Evolutionary conservation across 1,140 invertebrate genomes (phyloP).

Genomic region (Zeugodacus cucurbitae): DNA sequence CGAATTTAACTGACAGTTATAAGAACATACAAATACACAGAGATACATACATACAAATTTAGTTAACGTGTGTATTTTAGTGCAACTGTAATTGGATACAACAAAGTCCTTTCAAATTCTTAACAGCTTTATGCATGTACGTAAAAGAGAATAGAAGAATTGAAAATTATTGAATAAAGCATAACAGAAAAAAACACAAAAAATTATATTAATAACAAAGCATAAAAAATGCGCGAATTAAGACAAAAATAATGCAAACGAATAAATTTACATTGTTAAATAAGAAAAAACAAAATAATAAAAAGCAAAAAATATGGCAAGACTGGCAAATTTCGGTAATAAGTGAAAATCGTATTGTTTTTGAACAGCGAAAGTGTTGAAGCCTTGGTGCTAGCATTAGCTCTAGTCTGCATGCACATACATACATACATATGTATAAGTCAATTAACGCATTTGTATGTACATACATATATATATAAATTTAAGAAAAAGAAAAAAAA

Average conservation of each 20-base stretch:
- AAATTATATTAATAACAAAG: not conserved
- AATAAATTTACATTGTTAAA: not conserved
- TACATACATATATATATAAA: not conserved
- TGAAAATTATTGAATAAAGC: not conserved
- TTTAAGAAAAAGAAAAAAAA: not conserved
- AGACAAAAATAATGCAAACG: not conserved
- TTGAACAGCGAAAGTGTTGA: conserved; percentile 13
- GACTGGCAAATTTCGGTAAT: not conserved
- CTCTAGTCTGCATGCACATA: not conserved
- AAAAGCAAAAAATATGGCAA: not conserved
- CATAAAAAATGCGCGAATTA: too few relatives aligned
- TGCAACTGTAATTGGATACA: not conserved
- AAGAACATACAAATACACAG: not conserved
- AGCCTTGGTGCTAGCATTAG: not conserved
- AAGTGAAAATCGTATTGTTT: conserved; percentile 1
- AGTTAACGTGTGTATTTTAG: not conserved
- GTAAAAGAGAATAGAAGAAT: not conserved
- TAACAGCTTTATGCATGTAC: not conserved
- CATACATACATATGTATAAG: not conserved
- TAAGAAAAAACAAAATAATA: too few relatives aligned
- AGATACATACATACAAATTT: not conserved
- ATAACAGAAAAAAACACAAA: not conserved
- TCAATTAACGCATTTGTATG: not conserved
- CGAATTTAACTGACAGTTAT: not conserved
- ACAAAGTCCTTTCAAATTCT: not conserved